Base-by-base conservation (phyloP, 1,140 invertebrate genomes). In the Drosophila mauritiana region DNA sequence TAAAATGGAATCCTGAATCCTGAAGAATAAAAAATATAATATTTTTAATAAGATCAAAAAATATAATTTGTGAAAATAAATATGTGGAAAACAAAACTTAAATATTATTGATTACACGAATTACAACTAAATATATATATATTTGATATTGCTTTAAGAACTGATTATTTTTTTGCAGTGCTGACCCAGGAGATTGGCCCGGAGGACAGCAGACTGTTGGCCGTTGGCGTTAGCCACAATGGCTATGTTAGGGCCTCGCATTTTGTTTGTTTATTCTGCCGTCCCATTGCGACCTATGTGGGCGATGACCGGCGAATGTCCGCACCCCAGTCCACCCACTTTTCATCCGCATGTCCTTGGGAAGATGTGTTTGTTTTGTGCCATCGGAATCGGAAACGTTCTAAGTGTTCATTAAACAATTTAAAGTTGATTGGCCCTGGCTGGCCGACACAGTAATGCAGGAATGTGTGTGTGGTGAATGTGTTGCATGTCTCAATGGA, bases 331-430 rank as follows among this genome's bases (percentile, higher is more conserved):
- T 25, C 27, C 11, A 17, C 11, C 42, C 51, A 43, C 17, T 13
- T 22, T 34, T 20, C 17, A 25, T 10, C 25, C 40, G 27, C 0
- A 20, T 20, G 17, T 20, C 20, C 12, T 34, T 43, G 49, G 37
- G 37, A 3, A 31, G 31, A 31, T 8, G 17, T 67, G 56, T 15
- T 57, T 67, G 45, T 59, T 53, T 20, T 62, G 55, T 42, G 42
- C 48, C 37, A 57, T 34, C 27, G 77, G 56, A 72, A 72, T 79
- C 73, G 52, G 46, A 48, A 75, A 61, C 63, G 57, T 49, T 88
- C 78, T 55, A 86, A 82, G 82, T 86, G 82, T 88, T 86, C 65
- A 88, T 82, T 88, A 73, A 88, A 81, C 83, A 88, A 69, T 86
- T 82, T 78, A 86, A 86, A 86, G 65, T 79, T 82, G 61, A 70